phyloP scores from a whole-genome alignment of 2,113 vertebrate genomes.

The Entomyzon cyanotis region DNA sequence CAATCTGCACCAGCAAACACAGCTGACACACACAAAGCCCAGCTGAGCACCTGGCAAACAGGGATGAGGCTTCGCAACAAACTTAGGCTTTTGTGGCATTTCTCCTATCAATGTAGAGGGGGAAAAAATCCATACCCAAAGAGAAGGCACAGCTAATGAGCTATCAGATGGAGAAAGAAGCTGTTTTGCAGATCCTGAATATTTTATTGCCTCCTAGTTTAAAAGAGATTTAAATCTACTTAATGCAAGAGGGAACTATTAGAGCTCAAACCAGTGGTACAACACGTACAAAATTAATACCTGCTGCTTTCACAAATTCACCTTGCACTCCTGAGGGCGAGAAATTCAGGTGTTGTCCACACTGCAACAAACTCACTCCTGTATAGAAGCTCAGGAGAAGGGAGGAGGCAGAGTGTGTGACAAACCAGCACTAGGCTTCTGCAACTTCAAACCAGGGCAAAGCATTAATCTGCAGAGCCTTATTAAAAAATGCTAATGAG shows the following conservation, averaged over 20 bases:
- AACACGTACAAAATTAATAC: not conserved
- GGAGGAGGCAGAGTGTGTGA: not conserved
- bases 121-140: not conserved
- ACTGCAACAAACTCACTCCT: not conserved
- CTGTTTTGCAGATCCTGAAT: not conserved
- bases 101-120: not conserved
- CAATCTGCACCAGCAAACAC: not conserved
- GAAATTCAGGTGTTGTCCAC: not conserved
- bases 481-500: not conserved
- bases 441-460: not conserved
- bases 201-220: not conserved
- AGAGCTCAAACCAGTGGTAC: not conserved
- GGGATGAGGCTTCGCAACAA: not conserved
- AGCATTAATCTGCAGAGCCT: not conserved
- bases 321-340: not conserved
- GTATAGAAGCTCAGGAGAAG: not conserved
- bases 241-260: not conserved
- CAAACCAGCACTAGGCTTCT: accelerated
- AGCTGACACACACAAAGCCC: not conserved
- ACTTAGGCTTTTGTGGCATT: not conserved
- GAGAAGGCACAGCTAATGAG: not conserved
- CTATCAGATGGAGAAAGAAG: not conserved
- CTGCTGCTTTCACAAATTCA: not conserved
- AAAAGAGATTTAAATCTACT: not conserved
- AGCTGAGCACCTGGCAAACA: not conserved